Evolutionary conservation across 2,888 invertebrate species (phyloP).

Genomic region (Sinohyriopsis cumingii): DNA sequence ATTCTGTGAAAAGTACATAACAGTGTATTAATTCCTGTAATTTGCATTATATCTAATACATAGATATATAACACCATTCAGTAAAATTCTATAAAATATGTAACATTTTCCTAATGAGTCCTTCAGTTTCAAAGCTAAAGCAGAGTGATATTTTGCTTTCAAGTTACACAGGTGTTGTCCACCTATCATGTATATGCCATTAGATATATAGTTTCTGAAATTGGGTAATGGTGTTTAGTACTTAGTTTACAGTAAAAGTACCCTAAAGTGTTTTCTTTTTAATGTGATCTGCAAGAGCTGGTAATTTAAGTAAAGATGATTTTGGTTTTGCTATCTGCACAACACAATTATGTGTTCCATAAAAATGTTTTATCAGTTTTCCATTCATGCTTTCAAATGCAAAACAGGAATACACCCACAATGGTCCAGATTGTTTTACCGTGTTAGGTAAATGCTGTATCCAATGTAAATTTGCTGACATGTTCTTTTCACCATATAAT

Average conservation of each 20-base stretch:
- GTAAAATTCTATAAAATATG: too few relatives aligned
- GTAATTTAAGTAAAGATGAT: slow-evolving; percentile 17
- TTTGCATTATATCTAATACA: too few relatives aligned
- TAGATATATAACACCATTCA: too few relatives aligned
- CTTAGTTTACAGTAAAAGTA: slow-evolving; percentile 13
- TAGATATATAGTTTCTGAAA: slow-evolving; percentile 11
- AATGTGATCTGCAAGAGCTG: slow-evolving; percentile 8
- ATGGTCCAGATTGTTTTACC: slow-evolving; percentile 22
- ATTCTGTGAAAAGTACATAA: too few relatives aligned
- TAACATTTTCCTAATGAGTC: too few relatives aligned
- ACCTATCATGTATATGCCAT: slow-evolving; percentile 11
- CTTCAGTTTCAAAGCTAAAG: too few relatives aligned
- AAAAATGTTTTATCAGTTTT: slow-evolving; percentile 21
- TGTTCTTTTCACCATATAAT: too few relatives aligned
- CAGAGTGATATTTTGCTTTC: too few relatives aligned
- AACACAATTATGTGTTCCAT: slow-evolving; percentile 24
- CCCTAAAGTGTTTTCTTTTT: not conserved
- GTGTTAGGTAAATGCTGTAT: slow-evolving; percentile 19
- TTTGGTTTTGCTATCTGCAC: slow-evolving; percentile 24
- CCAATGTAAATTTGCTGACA: slow-evolving; percentile 25
- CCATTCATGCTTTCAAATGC: slow-evolving; percentile 32
- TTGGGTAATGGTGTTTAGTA: slow-evolving; percentile 10
- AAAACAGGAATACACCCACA: slow-evolving; percentile 30
- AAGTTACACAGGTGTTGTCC: not conserved
- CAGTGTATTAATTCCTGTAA: too few relatives aligned